Conservation (phyloP, 1,140 invertebrate species). For the Harlomillsia oculata region DNA sequence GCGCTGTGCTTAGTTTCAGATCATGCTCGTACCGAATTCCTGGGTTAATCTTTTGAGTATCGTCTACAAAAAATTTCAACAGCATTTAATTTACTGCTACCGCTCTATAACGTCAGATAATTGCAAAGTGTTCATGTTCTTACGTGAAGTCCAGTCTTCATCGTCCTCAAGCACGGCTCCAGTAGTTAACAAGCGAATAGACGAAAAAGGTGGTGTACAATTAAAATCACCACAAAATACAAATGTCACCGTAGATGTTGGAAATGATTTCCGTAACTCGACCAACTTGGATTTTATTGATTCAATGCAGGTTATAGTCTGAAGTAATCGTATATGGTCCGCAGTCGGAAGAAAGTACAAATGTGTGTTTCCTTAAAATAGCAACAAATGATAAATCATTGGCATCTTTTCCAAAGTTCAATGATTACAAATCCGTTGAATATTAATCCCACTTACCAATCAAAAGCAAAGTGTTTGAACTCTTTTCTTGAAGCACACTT, state of each 20-base stretch:
- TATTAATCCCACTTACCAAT: too few relatives aligned
- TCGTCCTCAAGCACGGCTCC: conserved; percentile 52
- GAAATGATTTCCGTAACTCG: conserved; percentile 38
- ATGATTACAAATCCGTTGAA: background rate
- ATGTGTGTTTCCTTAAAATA: conserved; percentile 66
- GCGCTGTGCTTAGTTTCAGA: conserved; percentile 57
- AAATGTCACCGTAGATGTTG: conserved; percentile 48
- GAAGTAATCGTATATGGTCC: conserved; percentile 71
- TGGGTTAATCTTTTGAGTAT: conserved; percentile 31
- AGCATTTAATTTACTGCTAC: too few relatives aligned
- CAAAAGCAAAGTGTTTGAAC: background rate
- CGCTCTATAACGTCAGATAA: too few relatives aligned
- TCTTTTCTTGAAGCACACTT: conserved; percentile 23
- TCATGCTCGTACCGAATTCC: conserved; percentile 52
- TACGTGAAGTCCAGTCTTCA: conserved; percentile 67
- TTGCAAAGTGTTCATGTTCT: too few relatives aligned
- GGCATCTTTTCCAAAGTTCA: background rate
- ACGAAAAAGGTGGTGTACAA: conserved; percentile 66
- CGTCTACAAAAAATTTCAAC: conserved; percentile 37
- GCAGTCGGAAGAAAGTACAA: conserved; percentile 83
- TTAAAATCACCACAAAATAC: conserved; percentile 80
- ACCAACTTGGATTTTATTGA: conserved; percentile 36
- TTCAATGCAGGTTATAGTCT: conserved; percentile 40
- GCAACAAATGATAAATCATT: conserved; percentile 1
- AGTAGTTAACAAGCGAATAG: conserved; percentile 62